Evolutionary conservation across 64 coral and sea anemone genomes (phyloP), one percentile per base, ranked within the genome.

Genomic region (Montipora cactus): DNA sequence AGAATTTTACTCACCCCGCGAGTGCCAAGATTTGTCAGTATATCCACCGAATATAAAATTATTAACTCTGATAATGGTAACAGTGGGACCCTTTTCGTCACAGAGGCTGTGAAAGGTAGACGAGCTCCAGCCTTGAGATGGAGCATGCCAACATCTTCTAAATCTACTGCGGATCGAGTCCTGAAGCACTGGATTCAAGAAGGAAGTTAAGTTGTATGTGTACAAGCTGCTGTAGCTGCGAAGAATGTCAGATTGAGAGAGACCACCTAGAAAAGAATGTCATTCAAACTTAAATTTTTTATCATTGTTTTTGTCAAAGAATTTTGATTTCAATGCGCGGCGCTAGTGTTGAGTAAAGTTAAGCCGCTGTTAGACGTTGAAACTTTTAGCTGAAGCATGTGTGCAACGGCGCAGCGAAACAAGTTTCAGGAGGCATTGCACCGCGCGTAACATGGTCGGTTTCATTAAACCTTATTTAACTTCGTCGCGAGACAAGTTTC

Each of bases 61-160:
- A 18, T 50, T 51, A 4, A 77, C 72, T 76, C 20, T 72, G 7
- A 89, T 75, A 20, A 89, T 89, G 10, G 74, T 89, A 19, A 89
- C 87, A 76, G 87, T 89, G 20, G 87, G 87, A 59, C 87, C 73
- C 16, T n/a, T 89, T 3, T 23, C 73, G 13, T 64, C 59, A 64
- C 59, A 64, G 0, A 14, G 9, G 3, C 59, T 64, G 59, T 64
- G 59, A 15, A 64, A 64, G 13, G 59, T 64, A 64, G 59, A 64
- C 11, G 59, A 12, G 59, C 4, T 12, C 59, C 59, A 64, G 11
- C 1, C 8, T 14, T 64, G 59, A 19, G 9, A 15, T 16, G 59
- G 59, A 19, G 59, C 59, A 64, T 64, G 59, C 59, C 59, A 64
- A 14, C 59, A 64, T 15, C 47, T 72, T 48, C 23, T 49, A 19